phyloP scores from a whole-genome alignment of 2,888 invertebrate species.

The Thalpophila matura region DNA sequence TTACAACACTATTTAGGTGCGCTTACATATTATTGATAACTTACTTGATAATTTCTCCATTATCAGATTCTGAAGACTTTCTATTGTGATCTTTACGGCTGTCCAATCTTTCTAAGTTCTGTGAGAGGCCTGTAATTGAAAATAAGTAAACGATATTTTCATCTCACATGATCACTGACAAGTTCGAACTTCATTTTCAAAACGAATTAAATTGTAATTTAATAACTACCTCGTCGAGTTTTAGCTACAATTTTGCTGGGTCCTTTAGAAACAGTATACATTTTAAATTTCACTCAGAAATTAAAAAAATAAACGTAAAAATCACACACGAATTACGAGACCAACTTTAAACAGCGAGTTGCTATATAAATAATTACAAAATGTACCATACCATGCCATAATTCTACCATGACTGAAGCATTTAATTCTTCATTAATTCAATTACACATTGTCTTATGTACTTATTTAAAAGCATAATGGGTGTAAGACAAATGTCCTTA shows the following conservation, averaged over 20 bases:
- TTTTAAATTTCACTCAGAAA: conserved; percentile 88
- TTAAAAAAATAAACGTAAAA: conserved; percentile 83
- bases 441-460: no score
- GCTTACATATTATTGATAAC: conserved; percentile 58
- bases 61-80: conserved; percentile 92
- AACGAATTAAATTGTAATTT: conserved; percentile 27
- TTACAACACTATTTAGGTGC: conserved; percentile 64
- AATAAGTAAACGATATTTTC: conserved; percentile 69
- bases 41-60: conserved; percentile 93
- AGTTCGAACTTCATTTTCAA: conserved; percentile 42
- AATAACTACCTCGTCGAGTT: conserved; percentile 93
- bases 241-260: conserved; percentile 97
- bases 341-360: conserved; percentile 59
- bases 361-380: conserved; percentile 40
- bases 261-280: conserved; percentile 97
- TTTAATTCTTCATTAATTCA: no score
- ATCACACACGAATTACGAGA: conserved; percentile 77
- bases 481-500: no score
- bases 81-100: conserved; percentile 93
- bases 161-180: conserved; percentile 65
- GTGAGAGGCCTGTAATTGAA: conserved; percentile 92
- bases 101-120: conserved; percentile 95
- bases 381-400: background rate
- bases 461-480: no score
- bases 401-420: no score